Evolutionary conservation across 2,888 invertebrate species (phyloP), one percentile per base, ranked within the genome.

Genomic region (Macrosoma leucophasiata): DNA sequence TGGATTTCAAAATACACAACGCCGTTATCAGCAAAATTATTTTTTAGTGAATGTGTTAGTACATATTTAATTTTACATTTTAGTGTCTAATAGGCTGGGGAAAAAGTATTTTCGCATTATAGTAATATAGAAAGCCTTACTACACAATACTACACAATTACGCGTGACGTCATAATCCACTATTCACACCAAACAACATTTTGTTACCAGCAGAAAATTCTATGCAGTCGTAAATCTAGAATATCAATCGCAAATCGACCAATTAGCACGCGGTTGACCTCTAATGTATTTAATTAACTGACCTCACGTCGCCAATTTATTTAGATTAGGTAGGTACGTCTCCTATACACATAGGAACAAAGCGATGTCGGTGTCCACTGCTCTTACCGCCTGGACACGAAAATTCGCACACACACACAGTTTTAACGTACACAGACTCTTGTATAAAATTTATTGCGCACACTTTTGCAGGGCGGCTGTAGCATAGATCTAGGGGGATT

Each of bases 401-500:
- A 79, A 74, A 78, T 76, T 72, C 77, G 65, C 74, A 71, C 79
- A 73, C 78, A 75, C 53, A 55, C 41, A 39, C 69, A 78, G 77
- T 78, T 82, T 82, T 81, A 75, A 73, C 72, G 71, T 77, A 77
- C 78, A 75, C 72, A 63, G 67, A 65, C 59, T 69, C 65, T 69
- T 64, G 76, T 77, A 81, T 81, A 81, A 84, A 84, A 82, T 82
- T 79, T 84, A 84, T 78, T 68, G 79, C 68, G 76, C 81, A 84
- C 82, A 84, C 82, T 84, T 82, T 84, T 81, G 82, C 81, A 79
- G 56, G 53, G 34, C 28, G 24, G 45, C 47, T 46, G 52, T 71
- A 70, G 75, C 73, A 68, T 68, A 62, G 64, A 70, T 68, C 68
- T 73, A 72, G 70, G 70, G 67, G 56, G 64, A 53, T 55, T 59